Conservation (phyloP, 92 coral and sea anemone genomes). For the Epizoanthus stellaris region DNA sequence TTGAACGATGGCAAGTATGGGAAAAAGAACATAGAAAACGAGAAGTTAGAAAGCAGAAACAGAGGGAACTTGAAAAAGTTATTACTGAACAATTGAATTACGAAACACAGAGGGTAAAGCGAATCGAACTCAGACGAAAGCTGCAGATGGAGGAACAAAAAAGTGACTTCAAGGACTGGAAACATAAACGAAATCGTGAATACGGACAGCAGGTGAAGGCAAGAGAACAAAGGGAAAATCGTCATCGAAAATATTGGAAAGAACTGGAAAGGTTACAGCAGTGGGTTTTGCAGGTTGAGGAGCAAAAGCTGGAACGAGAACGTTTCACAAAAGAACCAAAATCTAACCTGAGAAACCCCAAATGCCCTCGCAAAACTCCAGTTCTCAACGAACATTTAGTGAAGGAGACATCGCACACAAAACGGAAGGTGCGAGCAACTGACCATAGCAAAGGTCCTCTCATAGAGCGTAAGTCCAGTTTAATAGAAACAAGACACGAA, state of each 20-base stretch:
- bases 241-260: slow-evolving; percentile 20
- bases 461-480: slow-evolving; percentile 7
- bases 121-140: background rate
- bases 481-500: slow-evolving; percentile 10
- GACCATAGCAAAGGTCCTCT: background rate
- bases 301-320: slow-evolving; percentile 69
- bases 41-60: background rate
- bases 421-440: background rate
- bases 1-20: background rate
- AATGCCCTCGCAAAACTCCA: slow-evolving; percentile 23
- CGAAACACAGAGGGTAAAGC: slow-evolving; percentile 6
- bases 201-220: background rate
- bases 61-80: slow-evolving; percentile 16
- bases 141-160: slow-evolving; percentile 3
- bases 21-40: background rate
- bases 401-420: slow-evolving; percentile 5
- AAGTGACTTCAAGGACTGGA: background rate
- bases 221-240: background rate
- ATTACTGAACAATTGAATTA: slow-evolving; percentile 17
- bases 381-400: slow-evolving; percentile 2
- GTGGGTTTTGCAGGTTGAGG: slow-evolving; percentile 72
- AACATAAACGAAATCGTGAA: background rate
- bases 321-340: slow-evolving; percentile 29
- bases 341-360: background rate
- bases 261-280: slow-evolving; percentile 69